Evolutionary conservation across 92 coral and sea anemone genomes (phyloP).

Genomic region (Isaurus tuberculatus): DNA sequence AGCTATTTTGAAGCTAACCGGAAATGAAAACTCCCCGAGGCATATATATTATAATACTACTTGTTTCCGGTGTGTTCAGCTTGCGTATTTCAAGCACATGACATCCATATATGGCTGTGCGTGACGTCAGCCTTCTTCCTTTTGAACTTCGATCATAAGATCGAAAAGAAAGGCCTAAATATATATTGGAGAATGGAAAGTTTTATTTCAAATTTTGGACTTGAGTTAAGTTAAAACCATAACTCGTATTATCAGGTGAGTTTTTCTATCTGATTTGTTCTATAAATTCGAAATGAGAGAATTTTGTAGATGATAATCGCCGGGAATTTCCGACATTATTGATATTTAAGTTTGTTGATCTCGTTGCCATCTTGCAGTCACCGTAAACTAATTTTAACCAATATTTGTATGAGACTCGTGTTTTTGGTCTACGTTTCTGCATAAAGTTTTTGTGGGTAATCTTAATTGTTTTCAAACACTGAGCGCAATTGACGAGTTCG

Average conservation of each 20-base stretch:
- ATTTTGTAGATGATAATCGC: background rate
- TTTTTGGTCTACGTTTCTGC: background rate
- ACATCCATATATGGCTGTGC: background rate
- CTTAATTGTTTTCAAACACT: background rate
- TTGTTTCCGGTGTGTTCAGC: slow-evolving; percentile 15
- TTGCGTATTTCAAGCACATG: background rate
- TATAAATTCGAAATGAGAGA: background rate
- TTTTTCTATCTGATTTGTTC: background rate
- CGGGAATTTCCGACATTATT: background rate
- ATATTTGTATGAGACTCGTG: background rate
- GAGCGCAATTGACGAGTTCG: background rate
- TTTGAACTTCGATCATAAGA: background rate
- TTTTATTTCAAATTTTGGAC: background rate
- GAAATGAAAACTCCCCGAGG: slow-evolving; percentile 7
- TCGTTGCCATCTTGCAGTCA: background rate
- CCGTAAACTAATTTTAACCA: background rate
- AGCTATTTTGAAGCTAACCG: background rate
- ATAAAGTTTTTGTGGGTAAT: background rate
- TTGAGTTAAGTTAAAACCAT: background rate
- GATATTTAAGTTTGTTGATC: slow-evolving; percentile 3
- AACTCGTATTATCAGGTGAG: background rate
- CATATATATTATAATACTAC: background rate
- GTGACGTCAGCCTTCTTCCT: slow-evolving; percentile 6
- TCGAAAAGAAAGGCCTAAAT: background rate
- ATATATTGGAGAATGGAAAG: background rate